These are phyloP conservation scores for Drosophila nannoptera DNA, from an alignment of 1,140 invertebrate genomes.

Conservation along the genomic window DNA sequence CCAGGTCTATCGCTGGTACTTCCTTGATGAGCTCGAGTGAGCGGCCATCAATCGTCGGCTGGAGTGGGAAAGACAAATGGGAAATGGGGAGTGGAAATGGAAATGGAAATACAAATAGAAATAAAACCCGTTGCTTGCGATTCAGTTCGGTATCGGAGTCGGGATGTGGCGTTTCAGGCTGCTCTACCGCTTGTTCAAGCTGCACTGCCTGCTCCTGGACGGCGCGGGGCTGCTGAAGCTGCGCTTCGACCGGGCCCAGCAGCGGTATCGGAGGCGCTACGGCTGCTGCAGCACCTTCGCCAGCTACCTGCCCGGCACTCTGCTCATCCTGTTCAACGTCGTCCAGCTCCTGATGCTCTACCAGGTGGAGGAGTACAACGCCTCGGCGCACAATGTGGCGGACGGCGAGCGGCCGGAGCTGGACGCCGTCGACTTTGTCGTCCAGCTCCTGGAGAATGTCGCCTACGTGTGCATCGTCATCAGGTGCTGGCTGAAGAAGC, in stretches of 20 bases:
- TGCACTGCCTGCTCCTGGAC: conserved; percentile 22
- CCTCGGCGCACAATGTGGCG: neutral
- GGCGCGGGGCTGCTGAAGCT: conserved; percentile 38
- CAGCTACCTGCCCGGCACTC: neutral
- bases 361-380: neutral
- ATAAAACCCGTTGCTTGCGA: too few relatives aligned
- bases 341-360: neutral
- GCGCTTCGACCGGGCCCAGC: conserved; percentile 18
- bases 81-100: too few relatives aligned
- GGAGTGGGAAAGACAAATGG: neutral
- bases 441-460: neutral
- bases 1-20: conserved; percentile 52
- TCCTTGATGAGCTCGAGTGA: conserved; percentile 55
- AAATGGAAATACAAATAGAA: too few relatives aligned
- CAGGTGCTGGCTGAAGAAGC: conserved; percentile 1
- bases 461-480: conserved; percentile 5
- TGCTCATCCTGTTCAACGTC: conserved; percentile 14
- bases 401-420: neutral
- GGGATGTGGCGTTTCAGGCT: conserved; percentile 38
- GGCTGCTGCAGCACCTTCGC: neutral
- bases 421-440: neutral
- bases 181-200: conserved; percentile 22
- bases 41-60: conserved; percentile 24
- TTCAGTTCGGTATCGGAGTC: too few relatives aligned
- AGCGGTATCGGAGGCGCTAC: neutral